phyloP scores from a whole-genome alignment of 2,797 vertebrate genomes.

The Falco biarmicus region DNA sequence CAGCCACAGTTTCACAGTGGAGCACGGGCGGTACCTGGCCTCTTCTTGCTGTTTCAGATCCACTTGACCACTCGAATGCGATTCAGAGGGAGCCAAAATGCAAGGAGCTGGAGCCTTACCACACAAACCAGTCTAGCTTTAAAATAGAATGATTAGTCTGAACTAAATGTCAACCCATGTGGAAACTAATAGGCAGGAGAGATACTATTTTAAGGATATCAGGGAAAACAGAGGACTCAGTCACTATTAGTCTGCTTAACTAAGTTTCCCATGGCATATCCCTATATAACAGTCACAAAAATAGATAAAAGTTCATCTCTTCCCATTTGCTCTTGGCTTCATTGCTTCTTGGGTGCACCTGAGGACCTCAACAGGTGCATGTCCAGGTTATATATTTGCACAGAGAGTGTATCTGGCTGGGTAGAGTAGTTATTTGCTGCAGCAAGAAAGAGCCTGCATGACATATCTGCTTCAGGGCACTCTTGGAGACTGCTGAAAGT shows the following conservation, averaged over 20 bases:
- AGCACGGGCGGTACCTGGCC: rapidly evolving
- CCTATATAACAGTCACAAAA: background rate
- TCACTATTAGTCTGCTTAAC: background rate
- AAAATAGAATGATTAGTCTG: background rate
- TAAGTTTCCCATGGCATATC: background rate
- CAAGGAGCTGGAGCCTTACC: background rate
- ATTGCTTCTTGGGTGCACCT: background rate
- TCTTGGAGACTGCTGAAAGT: background rate
- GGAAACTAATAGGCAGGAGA: background rate
- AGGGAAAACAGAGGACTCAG: background rate
- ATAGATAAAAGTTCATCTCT: background rate
- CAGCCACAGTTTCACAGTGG: background rate
- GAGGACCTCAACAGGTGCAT: background rate
- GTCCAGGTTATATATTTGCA: background rate
- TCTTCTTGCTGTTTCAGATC: background rate
- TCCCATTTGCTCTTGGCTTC: background rate
- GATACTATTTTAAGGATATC: background rate
- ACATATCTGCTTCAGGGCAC: background rate
- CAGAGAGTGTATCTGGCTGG: background rate
- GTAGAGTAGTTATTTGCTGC: background rate
- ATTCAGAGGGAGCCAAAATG: background rate
- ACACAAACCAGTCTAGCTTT: background rate
- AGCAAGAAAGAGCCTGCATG: background rate
- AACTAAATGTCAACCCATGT: background rate
- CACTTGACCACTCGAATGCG: background rate